Base-by-base conservation (phyloP, 2,797 vertebrate species). In the Benthosema pterotum region DNA sequence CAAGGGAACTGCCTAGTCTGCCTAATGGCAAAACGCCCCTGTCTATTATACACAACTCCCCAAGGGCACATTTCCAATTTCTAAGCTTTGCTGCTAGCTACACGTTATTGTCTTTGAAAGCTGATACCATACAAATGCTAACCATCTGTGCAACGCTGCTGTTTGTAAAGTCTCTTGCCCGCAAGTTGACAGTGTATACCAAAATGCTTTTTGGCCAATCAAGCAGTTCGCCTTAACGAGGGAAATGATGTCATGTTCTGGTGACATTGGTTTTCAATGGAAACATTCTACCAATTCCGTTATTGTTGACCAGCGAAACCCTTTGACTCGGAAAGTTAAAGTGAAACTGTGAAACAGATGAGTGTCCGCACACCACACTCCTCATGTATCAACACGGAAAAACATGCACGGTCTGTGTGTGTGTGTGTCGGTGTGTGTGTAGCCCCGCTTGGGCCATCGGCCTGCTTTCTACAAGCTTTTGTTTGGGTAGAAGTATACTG, bases 51-150 rank as follows among this genome's bases (percentile, higher is more conserved):
- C 19, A 22, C 28, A 17, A 56, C 56, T 49, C 16, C 57, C 54
- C 49, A 67, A 67, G 49, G 52, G 47, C 58, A 63, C 18, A 5
- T 65, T 72, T 69, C 48, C 65, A 5, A 60, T 52, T 59, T 72
- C 43, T 51, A 25, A 4, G 60, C 63, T 22, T 69, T 13, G 19
- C 18, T 52, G 38, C 28, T 49, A 78, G 63, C 15, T 53, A 60
- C 55, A 71, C 55, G 4, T 64, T 62, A 72, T 67, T 69, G 67
- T 71, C 50, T 64, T 32, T 72, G 72, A 77, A 82, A 83, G 51
- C 57, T 54, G 75, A 83, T 77, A 74, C 17, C 2, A 61, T 65
- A 59, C 51, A 83, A 84, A 88, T 84, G 72, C 4, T 5, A 55
- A 67, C 75, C 86, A 83, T 87, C 72, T 84, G 78, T 65, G 25